Base-by-base conservation (phyloP, 2,888 invertebrate species). In the Agapostemon virescens region DNA sequence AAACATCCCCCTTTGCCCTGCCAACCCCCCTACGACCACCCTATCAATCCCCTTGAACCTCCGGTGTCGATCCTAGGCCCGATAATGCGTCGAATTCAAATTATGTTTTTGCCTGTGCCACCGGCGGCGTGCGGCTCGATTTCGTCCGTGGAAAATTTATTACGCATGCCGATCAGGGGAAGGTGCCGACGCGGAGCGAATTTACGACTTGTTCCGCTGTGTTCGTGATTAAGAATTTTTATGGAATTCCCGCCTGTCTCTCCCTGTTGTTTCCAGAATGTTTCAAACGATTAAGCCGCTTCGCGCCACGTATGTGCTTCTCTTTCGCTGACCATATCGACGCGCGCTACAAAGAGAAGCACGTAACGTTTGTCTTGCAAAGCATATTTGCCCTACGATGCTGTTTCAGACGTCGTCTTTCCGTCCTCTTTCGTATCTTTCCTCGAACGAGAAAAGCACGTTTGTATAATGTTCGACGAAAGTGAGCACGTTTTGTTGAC, bases 31-130 rank as follows among this genome's bases (percentile, higher is more conserved):
- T n/a, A n/a, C n/a, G n/a, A n/a, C n/a, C n/a, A n/a, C n/a, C 2
- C 26, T 0, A 15, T 15, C 55, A 2, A 6, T 6, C 55, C 55
- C 20, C 6, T 49, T 7, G 1, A n/a, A n/a, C 20, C 58, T 45
- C 63, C 69, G 61, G 23, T 74, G 61, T 74, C 69, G 71, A 79
- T 77, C 69, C 74, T 67, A 33, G 74, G 69, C 79, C 79, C 74
- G 74, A 77, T 76, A 85, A 82, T 81, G 80, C 79, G 70, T 77
- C 45, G 63, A 64, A 80, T 80, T 80, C 73, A 30, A 69, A 80
- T 80, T 66, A 45, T 30, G 36, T 69, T 52, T 71, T 61, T 61
- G 61, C 61, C 42, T 9, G 42, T 71, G 45, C 30, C 4, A 11
- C 33, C 40, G 61, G 30, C 58, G 11, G 20, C 42, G n/a, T n/a